A percentile compares a stretch with the other conserved stretches of the same genome.
Evolutionary conservation across 1,140 invertebrate genomes (phyloP).

Genomic region (Formica exsecta): DNA sequence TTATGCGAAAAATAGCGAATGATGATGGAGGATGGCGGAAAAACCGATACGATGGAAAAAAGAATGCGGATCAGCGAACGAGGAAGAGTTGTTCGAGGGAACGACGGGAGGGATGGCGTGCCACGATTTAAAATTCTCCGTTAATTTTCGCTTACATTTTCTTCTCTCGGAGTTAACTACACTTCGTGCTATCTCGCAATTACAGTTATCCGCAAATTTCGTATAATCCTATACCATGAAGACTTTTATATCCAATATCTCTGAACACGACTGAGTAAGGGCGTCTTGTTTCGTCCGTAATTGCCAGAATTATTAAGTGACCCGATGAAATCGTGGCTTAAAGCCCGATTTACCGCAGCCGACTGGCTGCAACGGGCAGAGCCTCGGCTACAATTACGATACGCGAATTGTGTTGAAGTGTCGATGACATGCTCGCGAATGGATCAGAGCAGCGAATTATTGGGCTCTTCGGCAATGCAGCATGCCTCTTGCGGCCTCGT

Average conservation of each 20-base stretch:
- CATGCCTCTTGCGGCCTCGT: slow-evolving; percentile 61
- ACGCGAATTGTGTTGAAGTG: slow-evolving; percentile 33
- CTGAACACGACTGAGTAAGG: neutral
- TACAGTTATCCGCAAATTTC: slow-evolving; percentile 45
- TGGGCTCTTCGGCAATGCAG: slow-evolving; percentile 47
- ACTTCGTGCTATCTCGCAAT: slow-evolving; percentile 59
- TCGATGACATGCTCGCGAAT: slow-evolving; percentile 41
- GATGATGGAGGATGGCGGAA: neutral
- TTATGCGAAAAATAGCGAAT: neutral
- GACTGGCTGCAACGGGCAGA: neutral
- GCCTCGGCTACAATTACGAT: neutral
- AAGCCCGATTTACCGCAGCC: slow-evolving; percentile 15
- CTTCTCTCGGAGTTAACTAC: slow-evolving; percentile 60
- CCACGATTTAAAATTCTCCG: slow-evolving; percentile 62
- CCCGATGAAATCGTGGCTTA: neutral
- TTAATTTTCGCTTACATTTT: slow-evolving; percentile 66
- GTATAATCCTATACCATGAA: neutral
- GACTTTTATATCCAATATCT: neutral
- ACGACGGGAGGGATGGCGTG: neutral
- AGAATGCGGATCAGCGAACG: slow-evolving; percentile 18
- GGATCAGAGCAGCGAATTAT: slow-evolving; percentile 65
- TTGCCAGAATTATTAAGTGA: neutral
- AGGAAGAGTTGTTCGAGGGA: neutral
- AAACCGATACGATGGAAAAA: slow-evolving; percentile 20
- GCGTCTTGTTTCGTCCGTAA: neutral